These are phyloP conservation scores for Agrypnus murinus DNA, from an alignment of 2,888 invertebrate genomes.

Conservation along the genomic window DNA sequence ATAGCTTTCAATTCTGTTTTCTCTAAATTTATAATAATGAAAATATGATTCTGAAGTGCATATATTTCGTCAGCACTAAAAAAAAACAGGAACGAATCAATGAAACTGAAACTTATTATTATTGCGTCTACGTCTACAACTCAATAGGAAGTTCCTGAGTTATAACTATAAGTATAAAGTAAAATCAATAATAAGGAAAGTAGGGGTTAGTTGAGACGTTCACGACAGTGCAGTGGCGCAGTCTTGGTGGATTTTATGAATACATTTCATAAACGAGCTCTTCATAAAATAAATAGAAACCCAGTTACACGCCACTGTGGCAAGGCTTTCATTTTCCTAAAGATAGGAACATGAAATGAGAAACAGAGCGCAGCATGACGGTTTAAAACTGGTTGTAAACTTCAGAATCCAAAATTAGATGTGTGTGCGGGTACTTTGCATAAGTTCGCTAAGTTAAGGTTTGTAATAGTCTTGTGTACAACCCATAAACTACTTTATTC, in stretches of 20 bases:
- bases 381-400: constrained; percentile 9
- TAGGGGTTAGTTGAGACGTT: neutral
- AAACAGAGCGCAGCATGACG: neutral
- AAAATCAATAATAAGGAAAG: constrained; percentile 6
- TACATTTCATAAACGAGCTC: no score
- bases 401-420: constrained; percentile 21
- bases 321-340: constrained; percentile 1
- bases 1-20: no score
- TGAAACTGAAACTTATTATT: neutral
- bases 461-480: neutral
- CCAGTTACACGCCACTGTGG: no score
- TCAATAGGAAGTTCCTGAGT: constrained; percentile 4
- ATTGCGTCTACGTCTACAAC: neutral
- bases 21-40: no score
- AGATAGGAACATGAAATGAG: constrained; percentile 2
- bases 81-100: neutral
- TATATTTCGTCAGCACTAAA: no score
- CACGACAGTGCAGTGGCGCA: neutral
- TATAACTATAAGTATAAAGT: neutral
- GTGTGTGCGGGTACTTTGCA: constrained; percentile 14
- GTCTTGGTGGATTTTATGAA: no score
- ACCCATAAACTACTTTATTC: no score
- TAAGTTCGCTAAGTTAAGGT: constrained; percentile 19
- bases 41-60: no score
- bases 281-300: no score